phyloP scores from a whole-genome alignment of 1,140 invertebrate genomes.

The Phenacoccus solenopsis region DNA sequence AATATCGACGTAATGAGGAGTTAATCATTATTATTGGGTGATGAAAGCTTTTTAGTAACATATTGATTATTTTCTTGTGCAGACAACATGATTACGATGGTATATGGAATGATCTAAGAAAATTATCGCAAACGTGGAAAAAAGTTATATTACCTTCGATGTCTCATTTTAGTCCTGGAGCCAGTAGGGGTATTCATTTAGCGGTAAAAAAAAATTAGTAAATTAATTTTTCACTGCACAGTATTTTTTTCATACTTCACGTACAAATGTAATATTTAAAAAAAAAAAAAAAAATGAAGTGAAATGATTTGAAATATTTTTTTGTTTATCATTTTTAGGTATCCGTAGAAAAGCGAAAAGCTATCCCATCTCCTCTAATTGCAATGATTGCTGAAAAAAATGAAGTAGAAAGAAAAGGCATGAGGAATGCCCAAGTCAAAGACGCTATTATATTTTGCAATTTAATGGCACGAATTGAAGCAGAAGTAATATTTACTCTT shows the following conservation, averaged over 20 bases:
- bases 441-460: conserved; percentile 86
- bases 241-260: too few species aligned
- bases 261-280: too few species aligned
- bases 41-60: not conserved
- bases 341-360: conserved; percentile 25
- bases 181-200: conserved; percentile 59
- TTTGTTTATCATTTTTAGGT: conserved; percentile 25
- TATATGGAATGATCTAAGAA: conserved; percentile 55
- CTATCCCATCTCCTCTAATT: conserved; percentile 47
- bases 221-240: not conserved
- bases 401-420: conserved; percentile 66
- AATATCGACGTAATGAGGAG: not conserved
- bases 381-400: conserved; percentile 78
- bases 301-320: too few species aligned
- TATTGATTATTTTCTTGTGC: not conserved
- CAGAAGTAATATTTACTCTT: conserved; percentile 35
- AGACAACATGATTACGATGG: conserved; percentile 48
- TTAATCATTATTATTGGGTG: not conserved
- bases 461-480: conserved; percentile 75
- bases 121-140: conserved; percentile 48
- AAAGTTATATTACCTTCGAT: conserved; percentile 56
- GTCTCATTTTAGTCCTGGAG: conserved; percentile 55
- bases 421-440: conserved; percentile 68
- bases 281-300: too few species aligned
- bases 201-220: conserved; percentile 38